These are phyloP conservation scores for Bufotes viridis DNA, from an alignment of 2,797 vertebrate species.

Conservation along the genomic window DNA sequence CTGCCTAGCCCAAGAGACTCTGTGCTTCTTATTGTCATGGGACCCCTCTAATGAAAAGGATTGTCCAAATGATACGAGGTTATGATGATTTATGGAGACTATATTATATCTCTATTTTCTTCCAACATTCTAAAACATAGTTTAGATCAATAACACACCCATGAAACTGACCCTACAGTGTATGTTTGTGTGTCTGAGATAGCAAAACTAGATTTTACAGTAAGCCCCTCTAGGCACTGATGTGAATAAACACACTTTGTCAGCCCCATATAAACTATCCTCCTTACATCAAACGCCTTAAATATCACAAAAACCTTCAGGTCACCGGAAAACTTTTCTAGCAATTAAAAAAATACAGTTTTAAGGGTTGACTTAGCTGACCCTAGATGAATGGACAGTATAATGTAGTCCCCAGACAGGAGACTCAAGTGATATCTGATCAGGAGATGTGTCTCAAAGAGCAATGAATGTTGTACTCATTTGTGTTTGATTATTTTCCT, in stretches of 20 bases:
- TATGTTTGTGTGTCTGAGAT: constrained; percentile 1
- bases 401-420: neutral
- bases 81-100: neutral
- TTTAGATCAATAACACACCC: neutral
- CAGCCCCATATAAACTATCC: neutral
- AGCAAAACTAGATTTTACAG: neutral
- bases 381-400: neutral
- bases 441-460: constrained; percentile 14
- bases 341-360: neutral
- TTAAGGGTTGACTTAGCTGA: neutral
- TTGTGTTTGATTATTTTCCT: constrained; percentile 45
- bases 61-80: neutral
- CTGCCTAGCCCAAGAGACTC: too few species aligned
- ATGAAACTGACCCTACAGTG: neutral
- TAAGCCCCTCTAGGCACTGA: neutral
- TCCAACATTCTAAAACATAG: neutral
- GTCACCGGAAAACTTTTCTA: neutral
- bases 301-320: neutral
- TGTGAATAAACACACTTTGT: neutral
- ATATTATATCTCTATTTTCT: neutral
- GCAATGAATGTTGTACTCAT: constrained; percentile 40
- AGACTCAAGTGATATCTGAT: constrained; percentile 44
- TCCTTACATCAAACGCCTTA: neutral
- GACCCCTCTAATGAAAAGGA: neutral
- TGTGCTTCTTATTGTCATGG: too few species aligned